Conservation (phyloP, 2,113 vertebrate species). For the Indicator indicator region DNA sequence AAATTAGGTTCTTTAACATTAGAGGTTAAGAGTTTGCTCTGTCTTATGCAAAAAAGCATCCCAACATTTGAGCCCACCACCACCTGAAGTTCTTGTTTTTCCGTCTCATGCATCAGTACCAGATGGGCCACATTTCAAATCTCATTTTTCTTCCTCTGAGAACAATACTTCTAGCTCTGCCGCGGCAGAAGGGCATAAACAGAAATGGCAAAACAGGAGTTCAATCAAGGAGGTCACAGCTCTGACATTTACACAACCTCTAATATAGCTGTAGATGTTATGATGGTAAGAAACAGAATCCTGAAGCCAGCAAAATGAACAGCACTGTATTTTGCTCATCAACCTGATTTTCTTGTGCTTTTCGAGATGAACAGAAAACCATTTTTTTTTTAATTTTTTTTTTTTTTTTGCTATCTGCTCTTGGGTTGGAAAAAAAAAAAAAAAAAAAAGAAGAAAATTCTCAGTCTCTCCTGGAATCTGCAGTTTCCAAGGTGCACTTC, state of each 20-base stretch:
- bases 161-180: not conserved
- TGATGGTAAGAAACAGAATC: not conserved
- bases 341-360: not conserved
- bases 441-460: not conserved
- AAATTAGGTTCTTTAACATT: not conserved
- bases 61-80: not conserved
- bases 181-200: not conserved
- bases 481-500: not conserved
- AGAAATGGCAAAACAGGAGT: not conserved
- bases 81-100: not conserved
- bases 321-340: not conserved
- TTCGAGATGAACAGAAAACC: not conserved
- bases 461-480: not conserved
- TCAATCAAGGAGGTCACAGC: rapidly evolving
- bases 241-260: not conserved
- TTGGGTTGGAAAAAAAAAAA: not conserved
- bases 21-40: not conserved
- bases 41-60: not conserved
- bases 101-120: not conserved
- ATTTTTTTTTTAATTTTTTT: not conserved
- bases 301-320: not conserved
- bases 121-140: not conserved
- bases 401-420: not conserved
- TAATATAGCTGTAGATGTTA: not conserved
- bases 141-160: no score